phyloP scores from a whole-genome alignment of 1,140 invertebrate genomes.

The Drosophila lacertosa region DNA sequence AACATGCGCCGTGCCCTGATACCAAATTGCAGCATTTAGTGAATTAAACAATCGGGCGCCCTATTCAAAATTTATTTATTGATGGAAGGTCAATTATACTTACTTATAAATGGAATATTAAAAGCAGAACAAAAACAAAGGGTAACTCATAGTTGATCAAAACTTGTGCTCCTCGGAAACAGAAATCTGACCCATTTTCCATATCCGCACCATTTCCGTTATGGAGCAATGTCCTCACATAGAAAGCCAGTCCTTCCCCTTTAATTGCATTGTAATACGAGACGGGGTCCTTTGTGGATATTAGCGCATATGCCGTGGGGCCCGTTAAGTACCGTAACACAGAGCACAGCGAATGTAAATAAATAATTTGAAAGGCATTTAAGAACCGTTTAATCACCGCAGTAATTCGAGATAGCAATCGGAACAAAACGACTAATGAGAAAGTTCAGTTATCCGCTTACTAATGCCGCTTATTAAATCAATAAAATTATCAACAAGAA shows the following conservation, averaged over 20 bases:
- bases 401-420: slow-evolving; percentile 29
- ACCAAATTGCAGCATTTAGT: background rate
- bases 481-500: slow-evolving; percentile 62
- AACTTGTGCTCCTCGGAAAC: slow-evolving; percentile 6
- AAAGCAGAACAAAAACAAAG: background rate
- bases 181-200: slow-evolving; percentile 8
- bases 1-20: slow-evolving; percentile 3
- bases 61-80: background rate
- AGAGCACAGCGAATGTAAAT: slow-evolving; percentile 5
- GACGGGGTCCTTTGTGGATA: slow-evolving; percentile 2
- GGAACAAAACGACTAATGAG: slow-evolving; percentile 23
- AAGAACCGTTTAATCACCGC: slow-evolving; percentile 51
- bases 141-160: background rate
- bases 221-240: background rate
- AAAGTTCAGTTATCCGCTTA: slow-evolving; percentile 23
- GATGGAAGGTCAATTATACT: too few relatives aligned
- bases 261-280: slow-evolving; percentile 34
- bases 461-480: slow-evolving; percentile 60
- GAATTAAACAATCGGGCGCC: background rate
- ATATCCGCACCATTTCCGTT: slow-evolving; percentile 23
- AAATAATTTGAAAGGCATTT: slow-evolving; percentile 50
- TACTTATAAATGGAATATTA: too few relatives aligned
- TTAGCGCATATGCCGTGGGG: slow-evolving; percentile 1
- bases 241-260: slow-evolving; percentile 5
- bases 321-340: slow-evolving; percentile 14